Evolutionary conservation across 1,140 invertebrate species (phyloP).

Genomic region (Tetragnatha versicolor): DNA sequence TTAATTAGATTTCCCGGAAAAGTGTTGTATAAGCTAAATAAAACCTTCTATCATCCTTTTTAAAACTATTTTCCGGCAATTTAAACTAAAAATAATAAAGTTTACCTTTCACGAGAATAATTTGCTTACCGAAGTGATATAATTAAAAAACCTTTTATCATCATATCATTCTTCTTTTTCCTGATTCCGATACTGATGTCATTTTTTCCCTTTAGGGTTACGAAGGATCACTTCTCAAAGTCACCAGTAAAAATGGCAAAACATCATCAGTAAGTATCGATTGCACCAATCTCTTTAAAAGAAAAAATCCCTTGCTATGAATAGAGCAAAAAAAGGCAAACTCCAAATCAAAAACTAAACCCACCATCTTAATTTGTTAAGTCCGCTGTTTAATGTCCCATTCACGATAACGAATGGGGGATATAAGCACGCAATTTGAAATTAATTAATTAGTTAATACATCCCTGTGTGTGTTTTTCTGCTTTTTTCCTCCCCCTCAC

Average conservation of each 20-base stretch:
- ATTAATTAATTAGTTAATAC: conserved; percentile 45
- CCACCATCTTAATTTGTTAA: conserved; percentile 29
- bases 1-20: too few species aligned
- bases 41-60: too few species aligned
- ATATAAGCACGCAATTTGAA: not conserved
- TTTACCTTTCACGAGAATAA: too few species aligned
- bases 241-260: conserved; percentile 99
- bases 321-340: not conserved
- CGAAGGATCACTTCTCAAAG: conserved; percentile 97
- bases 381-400: conserved; percentile 23
- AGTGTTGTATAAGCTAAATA: too few species aligned
- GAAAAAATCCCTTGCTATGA: too few species aligned
- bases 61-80: too few species aligned
- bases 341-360: conserved; percentile 1
- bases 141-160: too few species aligned
- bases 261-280: conserved; percentile 93
- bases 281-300: not conserved
- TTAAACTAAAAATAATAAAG: too few species aligned
- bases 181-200: too few species aligned
- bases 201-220: conserved; percentile 73
- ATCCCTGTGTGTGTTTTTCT: conserved; percentile 3
- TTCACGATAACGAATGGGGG: not conserved
- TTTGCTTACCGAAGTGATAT: too few species aligned
- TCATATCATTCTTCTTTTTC: too few species aligned
- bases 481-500: conserved; percentile 8